These are phyloP conservation scores for Eulimnadia texana DNA, from an alignment of 1,140 invertebrate species.

Conservation along the genomic window DNA sequence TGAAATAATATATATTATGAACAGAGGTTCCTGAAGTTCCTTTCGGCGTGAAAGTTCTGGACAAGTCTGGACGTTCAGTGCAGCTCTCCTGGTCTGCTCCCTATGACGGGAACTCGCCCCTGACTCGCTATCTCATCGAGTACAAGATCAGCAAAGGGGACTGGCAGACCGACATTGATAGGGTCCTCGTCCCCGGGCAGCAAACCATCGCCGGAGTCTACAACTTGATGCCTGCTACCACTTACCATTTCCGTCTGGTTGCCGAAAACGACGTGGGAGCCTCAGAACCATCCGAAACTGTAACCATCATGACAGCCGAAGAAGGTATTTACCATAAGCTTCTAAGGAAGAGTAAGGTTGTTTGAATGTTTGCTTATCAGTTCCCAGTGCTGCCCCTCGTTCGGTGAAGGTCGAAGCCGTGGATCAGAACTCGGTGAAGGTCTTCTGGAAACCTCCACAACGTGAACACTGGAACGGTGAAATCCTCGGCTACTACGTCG, in stretches of 20 bases:
- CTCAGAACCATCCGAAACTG: constrained; percentile 77
- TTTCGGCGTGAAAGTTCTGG: constrained; percentile 72
- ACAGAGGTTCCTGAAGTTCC: constrained; percentile 86
- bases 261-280: constrained; percentile 88
- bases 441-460: constrained; percentile 84
- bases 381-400: constrained; percentile 36
- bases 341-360: too few species aligned
- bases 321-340: constrained; percentile 41
- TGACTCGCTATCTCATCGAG: constrained; percentile 80
- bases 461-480: constrained; percentile 85
- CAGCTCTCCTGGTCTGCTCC: constrained; percentile 83
- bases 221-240: constrained; percentile 75
- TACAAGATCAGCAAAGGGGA: constrained; percentile 73
- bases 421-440: constrained; percentile 81
- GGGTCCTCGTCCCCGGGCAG: constrained; percentile 67
- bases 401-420: constrained; percentile 69
- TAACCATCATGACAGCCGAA: constrained; percentile 86
- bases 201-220: constrained; percentile 75
- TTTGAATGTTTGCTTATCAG: constrained; percentile 22
- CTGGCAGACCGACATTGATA: constrained; percentile 61
- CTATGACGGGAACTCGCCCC: constrained; percentile 88
- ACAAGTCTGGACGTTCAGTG: constrained; percentile 77
- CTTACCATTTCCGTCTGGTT: constrained; percentile 80
- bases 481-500: constrained; percentile 50
- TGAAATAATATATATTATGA: too few species aligned